Percentiles rank a stretch among this genome's conserved stretches.
phyloP scores from a whole-genome alignment of 2,888 invertebrate species.

The Apodemia duryi region DNA sequence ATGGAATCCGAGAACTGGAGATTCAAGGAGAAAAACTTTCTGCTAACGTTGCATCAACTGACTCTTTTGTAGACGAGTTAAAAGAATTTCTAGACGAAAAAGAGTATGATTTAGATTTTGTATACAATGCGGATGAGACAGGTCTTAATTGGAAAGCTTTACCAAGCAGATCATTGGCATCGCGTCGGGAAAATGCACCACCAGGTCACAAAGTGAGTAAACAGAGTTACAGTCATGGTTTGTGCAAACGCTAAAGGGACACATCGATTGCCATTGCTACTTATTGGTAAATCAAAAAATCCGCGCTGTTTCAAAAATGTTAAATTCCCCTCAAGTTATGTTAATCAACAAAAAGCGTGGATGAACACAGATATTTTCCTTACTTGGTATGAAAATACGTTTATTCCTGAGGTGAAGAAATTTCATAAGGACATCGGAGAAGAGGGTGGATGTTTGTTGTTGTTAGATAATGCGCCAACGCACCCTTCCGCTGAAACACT shows the following conservation, averaged over 20 bases:
- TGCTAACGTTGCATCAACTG: not conserved
- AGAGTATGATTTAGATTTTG: not conserved
- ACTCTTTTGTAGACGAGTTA: constrained; percentile 1
- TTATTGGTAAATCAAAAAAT: constrained; percentile 1
- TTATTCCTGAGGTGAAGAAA: constrained; percentile 24
- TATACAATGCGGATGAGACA: not conserved
- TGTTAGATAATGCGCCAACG: constrained; percentile 29
- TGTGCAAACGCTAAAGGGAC: constrained; percentile 19
- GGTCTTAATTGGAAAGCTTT: constrained; percentile 3
- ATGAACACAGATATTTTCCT: constrained; percentile 22
- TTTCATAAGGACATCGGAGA: too few species aligned
- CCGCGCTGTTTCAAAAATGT: not conserved
- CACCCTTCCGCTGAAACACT: constrained; percentile 31
- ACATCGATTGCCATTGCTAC: constrained; percentile 16
- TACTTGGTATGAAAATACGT: constrained; percentile 31
- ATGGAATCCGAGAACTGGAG: constrained; percentile 17
- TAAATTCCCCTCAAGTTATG: not conserved
- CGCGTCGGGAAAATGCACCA: constrained; percentile 16
- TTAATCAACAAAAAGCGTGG: constrained; percentile 23
- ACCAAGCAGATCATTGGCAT: constrained; percentile 10
- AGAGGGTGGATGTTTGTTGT: constrained; percentile 21
- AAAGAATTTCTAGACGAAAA: not conserved
- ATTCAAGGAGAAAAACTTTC: constrained; percentile 17
- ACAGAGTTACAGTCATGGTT: constrained; percentile 18
- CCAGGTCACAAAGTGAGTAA: constrained; percentile 18